A percentile compares a stretch with the other conserved stretches of the same genome.
Conservation (phyloP, 1,140 invertebrate genomes). For the Magallana ariakensis region DNA sequence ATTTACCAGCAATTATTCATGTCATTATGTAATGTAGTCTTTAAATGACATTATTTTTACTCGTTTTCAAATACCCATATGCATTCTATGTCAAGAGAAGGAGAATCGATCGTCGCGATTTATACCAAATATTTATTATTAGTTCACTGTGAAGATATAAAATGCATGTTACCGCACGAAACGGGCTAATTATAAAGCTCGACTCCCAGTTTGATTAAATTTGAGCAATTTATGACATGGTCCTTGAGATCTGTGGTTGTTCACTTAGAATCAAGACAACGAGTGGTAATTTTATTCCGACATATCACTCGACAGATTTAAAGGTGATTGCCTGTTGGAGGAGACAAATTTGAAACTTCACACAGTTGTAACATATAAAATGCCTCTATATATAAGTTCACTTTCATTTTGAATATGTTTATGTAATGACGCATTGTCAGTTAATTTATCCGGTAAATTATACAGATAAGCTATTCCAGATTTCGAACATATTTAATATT, state of each 20-base stretch:
- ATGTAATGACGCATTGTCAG: background rate
- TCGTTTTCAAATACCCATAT: background rate
- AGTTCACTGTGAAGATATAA: background rate
- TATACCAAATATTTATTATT: background rate
- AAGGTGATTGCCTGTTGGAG: too few relatives aligned
- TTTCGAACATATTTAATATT: background rate
- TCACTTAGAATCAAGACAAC: constrained; percentile 21
- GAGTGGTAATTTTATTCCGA: constrained; percentile 22
- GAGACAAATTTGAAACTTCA: too few relatives aligned
- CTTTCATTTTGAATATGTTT: background rate
- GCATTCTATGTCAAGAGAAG: background rate
- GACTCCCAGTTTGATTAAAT: background rate
- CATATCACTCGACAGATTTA: background rate
- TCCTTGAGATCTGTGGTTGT: constrained; percentile 25
- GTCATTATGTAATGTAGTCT: background rate
- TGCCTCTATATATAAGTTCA: too few relatives aligned
- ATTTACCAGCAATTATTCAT: constrained; percentile 35
- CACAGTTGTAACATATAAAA: too few relatives aligned
- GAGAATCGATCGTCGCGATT: background rate
- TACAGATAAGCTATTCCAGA: background rate
- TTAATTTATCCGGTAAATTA: background rate
- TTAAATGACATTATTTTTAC: background rate
- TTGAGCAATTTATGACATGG: constrained; percentile 25
- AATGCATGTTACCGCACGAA: constrained; percentile 11
- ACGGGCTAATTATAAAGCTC: background rate